Base-by-base conservation (phyloP, 2,797 vertebrate genomes). In the Rhinichthys osculus region DNA sequence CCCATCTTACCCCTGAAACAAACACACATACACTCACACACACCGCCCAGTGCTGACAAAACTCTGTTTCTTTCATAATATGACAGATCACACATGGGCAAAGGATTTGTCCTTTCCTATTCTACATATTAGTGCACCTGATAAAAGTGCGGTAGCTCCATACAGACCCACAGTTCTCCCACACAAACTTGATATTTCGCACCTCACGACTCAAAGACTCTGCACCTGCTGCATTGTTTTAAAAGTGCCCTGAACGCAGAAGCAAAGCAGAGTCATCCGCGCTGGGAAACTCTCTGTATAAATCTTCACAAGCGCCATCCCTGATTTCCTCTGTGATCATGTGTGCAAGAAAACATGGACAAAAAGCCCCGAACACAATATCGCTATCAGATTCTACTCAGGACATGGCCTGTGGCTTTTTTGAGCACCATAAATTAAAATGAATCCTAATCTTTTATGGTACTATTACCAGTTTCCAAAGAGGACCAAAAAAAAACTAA, bases 181-280 rank as follows among this genome's bases (percentile, higher is more conserved):
- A 66, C 30, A 59, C 27, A 50, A 80, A 84, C 47, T 50, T 85
- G 82, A 87, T 82, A 30, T n/a, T 19, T 77, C 7, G 2, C 62
- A 76, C 70, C 47, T 70, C 40, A 64, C 6, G 4, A 16, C 52
- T 81, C 19, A 42, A 72, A 62, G 33, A 42, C 14, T 52, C 78
- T 81, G 77, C 82, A 87, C 86, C 86, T 87, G 86, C 78, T 70
- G 62, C 19, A 77, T 78, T 87, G 82, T 85, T 77, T 85, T 78
- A 27, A 74, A 83, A 17, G 35, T 71, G 35, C 33, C 30, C 50
- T 52, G 42, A 69, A 78, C 40, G 16, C 62, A 82, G 27, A 71
- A n/a, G 67, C 4, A 35, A 30, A 74, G 44, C 42, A 2, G 14
- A 27, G 4, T 71, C 17, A 47, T 33, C 33, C 33, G 2, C 19